A percentile compares a stretch with the other conserved stretches of the same genome.
These are phyloP conservation scores for rabbit (Oryctolagus cuniculus) DNA, from an alignment of 2,113 vertebrate species.

Conservation along the genomic window DNA sequence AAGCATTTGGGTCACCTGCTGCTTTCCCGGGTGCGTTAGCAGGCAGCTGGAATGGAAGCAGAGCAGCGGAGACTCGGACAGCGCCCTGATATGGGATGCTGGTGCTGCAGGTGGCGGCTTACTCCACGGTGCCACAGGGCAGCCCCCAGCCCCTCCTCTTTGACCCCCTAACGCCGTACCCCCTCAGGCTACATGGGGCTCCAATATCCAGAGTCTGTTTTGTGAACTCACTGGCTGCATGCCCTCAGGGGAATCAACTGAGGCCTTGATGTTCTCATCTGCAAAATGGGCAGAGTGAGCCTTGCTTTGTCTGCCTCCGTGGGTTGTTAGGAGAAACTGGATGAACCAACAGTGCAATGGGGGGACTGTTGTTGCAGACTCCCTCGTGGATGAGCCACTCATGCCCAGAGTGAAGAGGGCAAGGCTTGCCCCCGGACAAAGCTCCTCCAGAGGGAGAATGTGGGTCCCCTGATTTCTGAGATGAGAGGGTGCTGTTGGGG, in stretches of 20 bases:
- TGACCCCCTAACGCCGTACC: neutral
- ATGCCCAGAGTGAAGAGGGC: neutral
- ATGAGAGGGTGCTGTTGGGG: no score
- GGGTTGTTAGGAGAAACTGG: neutral
- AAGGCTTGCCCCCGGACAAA: neutral
- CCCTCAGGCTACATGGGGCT: neutral
- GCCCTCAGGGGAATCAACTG: neutral
- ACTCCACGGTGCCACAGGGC: no score
- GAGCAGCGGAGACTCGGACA: no score
- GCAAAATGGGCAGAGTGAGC: neutral
- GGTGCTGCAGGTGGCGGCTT: no score
- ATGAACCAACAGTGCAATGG: accelerated
- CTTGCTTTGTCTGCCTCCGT: neutral
- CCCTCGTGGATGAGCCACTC: neutral
- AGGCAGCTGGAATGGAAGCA: no score
- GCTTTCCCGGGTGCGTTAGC: no score
- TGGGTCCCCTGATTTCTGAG: neutral
- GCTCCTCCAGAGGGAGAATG: neutral
- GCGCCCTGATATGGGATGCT: no score
- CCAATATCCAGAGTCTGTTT: neutral
- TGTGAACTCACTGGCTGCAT: neutral
- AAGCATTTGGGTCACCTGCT: no score
- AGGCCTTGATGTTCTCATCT: neutral
- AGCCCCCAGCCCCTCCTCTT: neutral
- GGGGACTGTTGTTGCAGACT: accelerated